Evolutionary conservation across 2,797 vertebrate species (phyloP), one percentile per base, ranked within the genome.

Genomic region (Parauchenoglanis punctatus): DNA sequence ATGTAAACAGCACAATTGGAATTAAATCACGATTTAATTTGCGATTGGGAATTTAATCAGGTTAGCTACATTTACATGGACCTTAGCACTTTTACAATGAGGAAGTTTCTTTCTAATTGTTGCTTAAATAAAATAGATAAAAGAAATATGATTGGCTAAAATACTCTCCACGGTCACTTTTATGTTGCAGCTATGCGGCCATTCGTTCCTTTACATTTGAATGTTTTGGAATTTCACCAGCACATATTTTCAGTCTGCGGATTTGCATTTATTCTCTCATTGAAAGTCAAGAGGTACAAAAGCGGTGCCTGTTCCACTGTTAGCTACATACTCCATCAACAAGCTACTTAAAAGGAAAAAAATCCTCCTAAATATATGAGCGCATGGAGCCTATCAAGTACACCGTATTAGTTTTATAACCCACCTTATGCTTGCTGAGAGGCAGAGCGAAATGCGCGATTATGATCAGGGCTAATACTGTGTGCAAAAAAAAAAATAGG

Each of bases 401-500:
- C 20, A 63, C 58, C n/a, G 40, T 46, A 63, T 81, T 63, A 44
- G 11, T n/a, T 46, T 63, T 17, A n/a, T 63, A 81, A 67, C 8
- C 46, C 15, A 4, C 6, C 20, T 31, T 13, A 20, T 68, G n/a
- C 61, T 52, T 68, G 44, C 81, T 68, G 61, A 20, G 46, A 54
- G 81, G 81, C 15, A 31, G 18, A 10, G 44, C n/a, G 13, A 83
- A 83, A 54, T 68, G n/a, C 46, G 25, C 68, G 63, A 68, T 83
- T 58, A 58, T 72, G 11, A 72, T 72, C 83, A 25, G 12, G 1
- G 12, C 20, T 84, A 84, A 84, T n/a, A 25, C 49, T n/a, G 18
- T 54, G 67, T n/a, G 40, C 25, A 77, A 56, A 56, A 40, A 75
- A 86, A 31, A 31, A 31, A 31, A 31, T 31, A 23, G 11, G 67